These are phyloP conservation scores for Tapirus terrestris DNA, from an alignment of 2,113 vertebrate species.

Conservation along the genomic window DNA sequence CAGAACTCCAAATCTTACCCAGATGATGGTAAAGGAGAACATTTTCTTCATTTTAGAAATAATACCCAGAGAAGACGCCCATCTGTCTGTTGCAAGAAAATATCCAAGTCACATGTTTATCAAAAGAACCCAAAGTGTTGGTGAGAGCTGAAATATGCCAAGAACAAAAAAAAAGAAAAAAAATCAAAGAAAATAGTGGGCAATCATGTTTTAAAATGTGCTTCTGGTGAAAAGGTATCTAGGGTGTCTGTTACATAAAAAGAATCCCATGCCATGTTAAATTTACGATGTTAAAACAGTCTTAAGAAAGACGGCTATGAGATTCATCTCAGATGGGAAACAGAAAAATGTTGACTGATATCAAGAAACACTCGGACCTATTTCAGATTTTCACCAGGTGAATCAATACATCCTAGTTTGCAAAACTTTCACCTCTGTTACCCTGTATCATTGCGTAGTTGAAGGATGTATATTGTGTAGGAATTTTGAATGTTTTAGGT, in stretches of 20 bases:
- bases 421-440: neutral
- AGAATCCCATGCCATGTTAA: neutral
- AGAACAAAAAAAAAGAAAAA: neutral
- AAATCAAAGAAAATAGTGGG: conserved; percentile 31
- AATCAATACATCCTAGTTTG: neutral
- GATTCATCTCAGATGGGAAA: neutral
- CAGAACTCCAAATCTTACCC: conserved; percentile 65
- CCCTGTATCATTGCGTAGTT: neutral
- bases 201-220: conserved; percentile 35
- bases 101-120: conserved; percentile 67
- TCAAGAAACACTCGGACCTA: neutral
- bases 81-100: conserved; percentile 70
- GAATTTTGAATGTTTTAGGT: neutral
- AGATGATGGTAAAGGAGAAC: conserved; percentile 67
- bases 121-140: conserved; percentile 49
- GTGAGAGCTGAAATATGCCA: conserved; percentile 33
- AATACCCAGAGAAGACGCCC: conserved; percentile 63
- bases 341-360: neutral
- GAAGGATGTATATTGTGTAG: neutral
- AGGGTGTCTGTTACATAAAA: neutral
- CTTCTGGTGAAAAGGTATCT: conserved; percentile 5
- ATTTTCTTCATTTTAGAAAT: conserved; percentile 76
- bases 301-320: neutral
- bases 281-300: neutral
- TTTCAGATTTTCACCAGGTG: neutral